phyloP scores from a whole-genome alignment of 1,140 invertebrate species.

The Rhynchophorus ferrugineus region DNA sequence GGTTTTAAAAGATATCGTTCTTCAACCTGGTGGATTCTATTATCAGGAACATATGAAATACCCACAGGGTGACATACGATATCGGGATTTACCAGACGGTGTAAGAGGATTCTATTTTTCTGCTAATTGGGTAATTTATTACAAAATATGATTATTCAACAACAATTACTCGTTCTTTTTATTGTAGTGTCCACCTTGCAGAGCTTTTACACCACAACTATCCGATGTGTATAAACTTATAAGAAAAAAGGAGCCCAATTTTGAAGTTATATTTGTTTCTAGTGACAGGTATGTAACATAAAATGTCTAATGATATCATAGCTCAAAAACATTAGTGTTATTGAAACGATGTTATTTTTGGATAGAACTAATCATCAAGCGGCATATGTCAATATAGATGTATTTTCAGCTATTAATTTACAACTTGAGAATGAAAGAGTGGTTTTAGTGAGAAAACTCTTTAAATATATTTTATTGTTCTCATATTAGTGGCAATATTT shows the following conservation, averaged over 20 bases:
- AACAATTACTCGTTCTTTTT: background rate
- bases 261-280: slow-evolving; percentile 75
- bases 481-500: too few relatives aligned
- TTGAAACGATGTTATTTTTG: too few relatives aligned
- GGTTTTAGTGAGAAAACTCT: too few relatives aligned
- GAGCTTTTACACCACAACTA: slow-evolving; percentile 69
- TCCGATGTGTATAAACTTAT: slow-evolving; percentile 62
- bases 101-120: slow-evolving; percentile 74
- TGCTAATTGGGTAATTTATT: slow-evolving; percentile 65
- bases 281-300: slow-evolving; percentile 60
- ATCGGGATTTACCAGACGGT: slow-evolving; percentile 51
- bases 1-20: slow-evolving; percentile 51
- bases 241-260: slow-evolving; percentile 58
- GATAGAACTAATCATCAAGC: too few relatives aligned
- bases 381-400: too few relatives aligned
- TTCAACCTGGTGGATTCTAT: slow-evolving; percentile 50
- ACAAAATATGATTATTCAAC: background rate
- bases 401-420: too few relatives aligned
- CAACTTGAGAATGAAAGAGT: too few relatives aligned
- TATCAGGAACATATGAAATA: slow-evolving; percentile 29
- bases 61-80: slow-evolving; percentile 45
- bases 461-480: too few relatives aligned
- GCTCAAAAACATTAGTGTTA: too few relatives aligned
- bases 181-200: slow-evolving; percentile 67
- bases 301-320: too few relatives aligned